Evolutionary conservation across 2,113 vertebrate genomes (phyloP).

Genomic region (Gnathonemus longibarbis): DNA sequence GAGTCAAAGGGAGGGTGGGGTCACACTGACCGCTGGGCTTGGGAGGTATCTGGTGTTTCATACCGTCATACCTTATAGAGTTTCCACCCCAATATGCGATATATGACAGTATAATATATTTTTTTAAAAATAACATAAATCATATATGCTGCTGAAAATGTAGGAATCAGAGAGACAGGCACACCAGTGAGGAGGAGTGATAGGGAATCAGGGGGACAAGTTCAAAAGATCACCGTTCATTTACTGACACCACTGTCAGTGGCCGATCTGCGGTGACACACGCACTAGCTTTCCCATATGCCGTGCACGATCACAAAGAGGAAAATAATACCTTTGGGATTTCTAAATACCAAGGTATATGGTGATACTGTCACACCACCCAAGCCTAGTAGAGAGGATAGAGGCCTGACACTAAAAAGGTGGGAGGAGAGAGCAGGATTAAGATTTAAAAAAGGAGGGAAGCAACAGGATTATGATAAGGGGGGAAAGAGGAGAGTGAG

Average conservation of each 20-base stretch:
- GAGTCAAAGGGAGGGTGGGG: neutral
- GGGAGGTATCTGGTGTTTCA: neutral
- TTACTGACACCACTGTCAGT: neutral
- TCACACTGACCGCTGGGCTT: neutral
- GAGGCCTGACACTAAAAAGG: neutral
- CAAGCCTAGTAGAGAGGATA: neutral
- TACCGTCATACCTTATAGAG: neutral
- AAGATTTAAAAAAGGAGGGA: neutral
- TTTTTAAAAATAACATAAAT: neutral
- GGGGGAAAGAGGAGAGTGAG: neutral
- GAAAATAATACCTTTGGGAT: neutral
- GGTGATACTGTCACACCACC: neutral
- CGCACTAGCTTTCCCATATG: neutral
- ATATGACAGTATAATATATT: neutral
- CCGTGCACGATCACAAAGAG: neutral
- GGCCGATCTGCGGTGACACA: no score
- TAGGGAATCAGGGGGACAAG: neutral
- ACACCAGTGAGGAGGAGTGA: neutral
- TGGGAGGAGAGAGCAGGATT: neutral
- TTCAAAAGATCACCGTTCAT: neutral
- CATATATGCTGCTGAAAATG: neutral
- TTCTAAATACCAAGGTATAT: neutral
- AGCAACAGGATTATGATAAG: neutral
- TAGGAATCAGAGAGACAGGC: neutral
- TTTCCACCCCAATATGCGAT: neutral